Evolutionary conservation across 2,888 invertebrate species (phyloP).

Genomic region (Amiota minor): DNA sequence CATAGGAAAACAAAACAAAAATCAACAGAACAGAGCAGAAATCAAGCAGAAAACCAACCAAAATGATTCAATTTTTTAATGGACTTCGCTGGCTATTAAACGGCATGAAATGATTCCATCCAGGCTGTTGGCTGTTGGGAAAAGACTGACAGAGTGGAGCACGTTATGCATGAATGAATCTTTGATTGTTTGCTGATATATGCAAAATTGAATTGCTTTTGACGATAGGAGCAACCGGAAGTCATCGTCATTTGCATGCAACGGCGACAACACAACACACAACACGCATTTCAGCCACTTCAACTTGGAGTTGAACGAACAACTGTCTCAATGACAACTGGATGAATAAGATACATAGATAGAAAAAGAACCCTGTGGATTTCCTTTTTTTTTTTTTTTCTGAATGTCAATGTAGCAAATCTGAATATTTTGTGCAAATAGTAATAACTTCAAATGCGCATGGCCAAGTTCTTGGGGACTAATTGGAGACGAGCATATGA

Average conservation of each 20-base stretch:
- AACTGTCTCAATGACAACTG: conserved; percentile 1
- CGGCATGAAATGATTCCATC: conserved; percentile 6
- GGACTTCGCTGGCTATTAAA: conserved; percentile 13
- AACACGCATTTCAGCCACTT: background rate
- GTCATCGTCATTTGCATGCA: no score
- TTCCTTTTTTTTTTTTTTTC: no score
- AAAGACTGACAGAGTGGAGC: background rate
- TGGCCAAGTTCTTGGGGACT: background rate
- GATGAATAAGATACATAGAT: background rate
- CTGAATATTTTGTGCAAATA: background rate
- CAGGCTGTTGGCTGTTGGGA: background rate
- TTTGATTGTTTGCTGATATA: conserved; percentile 27
- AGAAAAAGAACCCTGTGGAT: no score
- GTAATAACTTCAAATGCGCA: background rate
- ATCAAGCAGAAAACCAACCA: background rate
- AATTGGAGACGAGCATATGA: background rate
- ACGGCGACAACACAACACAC: conserved; percentile 2
- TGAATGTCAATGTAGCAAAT: background rate
- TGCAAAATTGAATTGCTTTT: background rate
- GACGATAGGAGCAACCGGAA: background rate
- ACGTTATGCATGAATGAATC: conserved; percentile 23
- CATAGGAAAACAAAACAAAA: background rate
- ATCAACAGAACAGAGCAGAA: background rate
- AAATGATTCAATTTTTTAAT: conserved; percentile 9
- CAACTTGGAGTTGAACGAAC: background rate